Base-by-base conservation (phyloP, 2,888 invertebrate genomes). In the Drosophila acutilabella region DNA sequence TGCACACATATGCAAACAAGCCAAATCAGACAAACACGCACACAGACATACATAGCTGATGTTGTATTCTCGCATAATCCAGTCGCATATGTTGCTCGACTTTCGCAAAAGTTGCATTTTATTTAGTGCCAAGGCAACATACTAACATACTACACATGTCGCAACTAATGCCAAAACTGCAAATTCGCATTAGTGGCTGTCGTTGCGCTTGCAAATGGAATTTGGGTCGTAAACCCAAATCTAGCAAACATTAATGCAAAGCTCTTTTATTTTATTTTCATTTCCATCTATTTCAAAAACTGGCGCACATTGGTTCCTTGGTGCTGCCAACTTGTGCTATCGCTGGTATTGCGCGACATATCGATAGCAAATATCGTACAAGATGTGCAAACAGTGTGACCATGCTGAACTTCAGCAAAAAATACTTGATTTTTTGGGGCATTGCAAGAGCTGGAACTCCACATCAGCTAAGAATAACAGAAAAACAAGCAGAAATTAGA, bases 21-120 rank as follows among this genome's bases (percentile, higher is more conserved):
- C 36, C 51, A 47, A 51, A 40, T 10, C 38, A 54, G 50, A 45
- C 50, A 66, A 23, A 53, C 20, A 30, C 1, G 16, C 8, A 44
- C 23, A 10, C 36, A 36, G 4, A 36, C 30, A 30, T 8, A 36
- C 30, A 30, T 8, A 14, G 14, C 45, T 36, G 36, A 48, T 47
- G 40, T 53, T 38, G 36, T 38, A 57, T 71, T 52, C 56, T 47
- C 54, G 71, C 66, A 79, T 84, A 81, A 81, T 81, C 85, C 82
- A 62, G 61, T 71, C 62, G 64, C 71, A 74, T 77, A 64, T 74
- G 74, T 74, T 60, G 74, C 56, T 48, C 56, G 51, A 64, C 52
- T 74, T 76, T 66, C 13, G 58, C 60, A 60, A 84, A 84, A 81
- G 80, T 84, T 81, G 71, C 68, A 74, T 66, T 81, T 81, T 85